Base-by-base conservation (phyloP, 2,888 invertebrate species). In the Lamellibrachia satsuma region DNA sequence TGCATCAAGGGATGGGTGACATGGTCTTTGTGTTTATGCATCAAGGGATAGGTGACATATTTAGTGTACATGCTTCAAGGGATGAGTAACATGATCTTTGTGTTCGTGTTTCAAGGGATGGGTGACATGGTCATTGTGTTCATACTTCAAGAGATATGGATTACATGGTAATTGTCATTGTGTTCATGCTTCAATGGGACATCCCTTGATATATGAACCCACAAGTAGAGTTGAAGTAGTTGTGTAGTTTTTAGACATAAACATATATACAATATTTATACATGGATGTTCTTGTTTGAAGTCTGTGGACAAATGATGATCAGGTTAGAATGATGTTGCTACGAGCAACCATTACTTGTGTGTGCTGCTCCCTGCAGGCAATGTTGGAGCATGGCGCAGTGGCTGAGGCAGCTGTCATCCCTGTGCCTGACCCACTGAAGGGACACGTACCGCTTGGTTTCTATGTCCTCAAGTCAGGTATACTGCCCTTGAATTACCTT, bases 361-460 rank as follows among this genome's bases (percentile, higher is more conserved):
- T n/a, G 7, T 91, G 52, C 15, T 90, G 75, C 22, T 75, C 22
- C 0, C 11, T 92, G 6, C 93, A 96, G 96, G 98, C 98, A 0
- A 98, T 98, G 15, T 96, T 99, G 90, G 97, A 98, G n/a, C 98
- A 98, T 97, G 98, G 98, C 15, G 75, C 75, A 22, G 97, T 99
- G 0, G 98, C 97, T 0, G 99, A 99, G 95, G 98, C 98, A 0
- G 98, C 98, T 0, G 99, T 99, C 0, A 97, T 99, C 15, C 99
- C 98, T 0, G 98, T 98, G 0, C 98, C 98, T 0, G 99, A 99
- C 95, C 96, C 97, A 0, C 98, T 98, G 0, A 99, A 99, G 96
- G 99, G 98, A 39, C 98, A 99, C 96, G 97, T 99, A 39, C 99
- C 99, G 0, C 97, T 99, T 2, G 99, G 98, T 94, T 97, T 99